Percentiles rank a stretch among this genome's conserved stretches.
Conservation (phyloP, 2,113 vertebrate genomes). For the Phasianus colchicus region DNA sequence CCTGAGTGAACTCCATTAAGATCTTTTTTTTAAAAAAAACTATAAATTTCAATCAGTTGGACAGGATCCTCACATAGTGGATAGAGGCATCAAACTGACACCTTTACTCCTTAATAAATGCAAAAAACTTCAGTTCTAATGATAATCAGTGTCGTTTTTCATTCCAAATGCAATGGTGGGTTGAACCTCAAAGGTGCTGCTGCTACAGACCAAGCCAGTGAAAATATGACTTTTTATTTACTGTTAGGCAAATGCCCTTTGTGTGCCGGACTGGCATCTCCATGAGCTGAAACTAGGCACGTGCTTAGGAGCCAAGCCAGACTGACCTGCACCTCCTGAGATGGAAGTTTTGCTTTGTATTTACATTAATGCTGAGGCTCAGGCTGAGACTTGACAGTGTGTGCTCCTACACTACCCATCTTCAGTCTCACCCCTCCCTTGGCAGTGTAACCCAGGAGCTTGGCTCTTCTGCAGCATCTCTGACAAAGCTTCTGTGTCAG, state of each 20-base stretch:
- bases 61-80: neutral
- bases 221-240: neutral
- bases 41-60: neutral
- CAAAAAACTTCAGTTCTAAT: neutral
- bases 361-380: neutral
- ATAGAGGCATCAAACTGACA: neutral
- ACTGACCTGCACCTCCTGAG: neutral
- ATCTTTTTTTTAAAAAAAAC: neutral
- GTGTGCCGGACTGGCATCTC: neutral
- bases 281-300: neutral
- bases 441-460: rapidly evolving
- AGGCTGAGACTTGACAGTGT: neutral
- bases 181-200: neutral
- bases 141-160: neutral
- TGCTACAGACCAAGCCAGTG: neutral
- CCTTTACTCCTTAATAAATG: neutral
- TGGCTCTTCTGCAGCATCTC: neutral
- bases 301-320: neutral
- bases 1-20: neutral
- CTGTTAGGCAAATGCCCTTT: no score
- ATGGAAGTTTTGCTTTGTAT: rapidly evolving
- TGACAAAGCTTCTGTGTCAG: neutral
- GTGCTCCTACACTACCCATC: rapidly evolving
- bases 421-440: neutral
- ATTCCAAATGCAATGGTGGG: neutral